A percentile compares a stretch with the other conserved stretches of the same genome.
Conservation (phyloP, 1,140 invertebrate genomes). For the Hylaeus anthracinus region DNA sequence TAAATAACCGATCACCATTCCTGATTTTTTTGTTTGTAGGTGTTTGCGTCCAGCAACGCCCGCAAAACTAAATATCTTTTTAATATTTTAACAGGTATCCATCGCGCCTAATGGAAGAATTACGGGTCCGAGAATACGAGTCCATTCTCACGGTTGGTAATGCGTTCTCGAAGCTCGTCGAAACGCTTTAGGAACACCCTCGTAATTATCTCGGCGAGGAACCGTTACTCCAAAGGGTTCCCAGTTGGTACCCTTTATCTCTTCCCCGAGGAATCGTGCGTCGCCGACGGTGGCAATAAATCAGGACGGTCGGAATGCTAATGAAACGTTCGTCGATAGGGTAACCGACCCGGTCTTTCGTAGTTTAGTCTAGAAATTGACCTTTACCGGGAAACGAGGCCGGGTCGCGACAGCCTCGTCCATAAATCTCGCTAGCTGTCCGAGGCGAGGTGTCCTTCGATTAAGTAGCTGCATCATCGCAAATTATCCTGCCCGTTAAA, state of each 20-base stretch:
- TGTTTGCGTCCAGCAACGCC: no score
- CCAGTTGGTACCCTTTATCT: not conserved
- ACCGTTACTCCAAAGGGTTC: conserved; percentile 4
- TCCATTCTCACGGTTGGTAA: no score
- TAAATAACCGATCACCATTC: no score
- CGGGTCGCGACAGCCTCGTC: not conserved
- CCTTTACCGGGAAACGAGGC: not conserved
- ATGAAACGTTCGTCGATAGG: not conserved
- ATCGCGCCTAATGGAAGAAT: no score
- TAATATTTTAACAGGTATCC: no score
- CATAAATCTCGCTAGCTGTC: conserved; percentile 3
- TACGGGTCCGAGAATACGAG: no score
- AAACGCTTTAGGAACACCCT: conserved; percentile 1
- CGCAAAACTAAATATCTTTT: no score
- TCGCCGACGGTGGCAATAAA: not conserved
- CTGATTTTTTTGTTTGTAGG: no score
- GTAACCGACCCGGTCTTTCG: not conserved
- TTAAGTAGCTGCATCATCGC: conserved; percentile 1
- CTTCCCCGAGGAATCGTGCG: not conserved
- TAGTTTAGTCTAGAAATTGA: not conserved
- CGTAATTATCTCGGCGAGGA: conserved; percentile 6
- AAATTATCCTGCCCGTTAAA: conserved; percentile 13
- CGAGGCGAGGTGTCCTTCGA: not conserved
- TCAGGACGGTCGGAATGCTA: not conserved
- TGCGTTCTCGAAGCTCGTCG: not conserved